Percentiles rank a stretch among this genome's conserved stretches.
Evolutionary conservation across 2,113 vertebrate genomes (phyloP).

Genomic region (Myodes glareolus): DNA sequence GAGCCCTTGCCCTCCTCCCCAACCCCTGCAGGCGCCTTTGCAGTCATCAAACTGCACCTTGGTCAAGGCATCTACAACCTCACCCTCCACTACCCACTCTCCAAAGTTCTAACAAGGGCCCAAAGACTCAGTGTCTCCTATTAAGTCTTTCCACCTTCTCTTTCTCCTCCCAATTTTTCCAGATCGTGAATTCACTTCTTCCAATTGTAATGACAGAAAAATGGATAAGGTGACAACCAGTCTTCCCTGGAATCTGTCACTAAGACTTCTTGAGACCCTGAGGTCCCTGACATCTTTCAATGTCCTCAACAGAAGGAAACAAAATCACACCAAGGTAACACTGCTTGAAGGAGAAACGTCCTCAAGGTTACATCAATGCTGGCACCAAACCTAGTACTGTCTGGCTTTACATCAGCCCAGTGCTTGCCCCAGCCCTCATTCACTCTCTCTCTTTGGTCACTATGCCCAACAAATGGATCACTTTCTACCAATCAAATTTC

Average conservation of each 20-base stretch:
- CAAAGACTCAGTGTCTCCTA: neutral
- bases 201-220: neutral
- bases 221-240: neutral
- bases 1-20: too few relatives aligned
- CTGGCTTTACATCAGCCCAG: neutral
- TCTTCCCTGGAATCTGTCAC: neutral
- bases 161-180: neutral
- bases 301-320: neutral
- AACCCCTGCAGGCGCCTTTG: rapidly evolving
- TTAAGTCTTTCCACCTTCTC: neutral
- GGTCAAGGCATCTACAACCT: neutral
- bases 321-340: neutral
- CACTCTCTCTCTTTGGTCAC: neutral
- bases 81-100: neutral
- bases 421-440: neutral
- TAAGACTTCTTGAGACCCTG: neutral
- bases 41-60: neutral
- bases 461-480: neutral
- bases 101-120: neutral
- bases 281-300: slow-evolving; percentile 41
- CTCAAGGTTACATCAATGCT: neutral
- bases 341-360: neutral
- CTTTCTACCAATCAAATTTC: slow-evolving; percentile 39
- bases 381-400: neutral
- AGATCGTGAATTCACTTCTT: slow-evolving; percentile 19